Evolutionary conservation across 2,888 invertebrate genomes (phyloP).

Genomic region (Dorcus parallelipipedus): DNA sequence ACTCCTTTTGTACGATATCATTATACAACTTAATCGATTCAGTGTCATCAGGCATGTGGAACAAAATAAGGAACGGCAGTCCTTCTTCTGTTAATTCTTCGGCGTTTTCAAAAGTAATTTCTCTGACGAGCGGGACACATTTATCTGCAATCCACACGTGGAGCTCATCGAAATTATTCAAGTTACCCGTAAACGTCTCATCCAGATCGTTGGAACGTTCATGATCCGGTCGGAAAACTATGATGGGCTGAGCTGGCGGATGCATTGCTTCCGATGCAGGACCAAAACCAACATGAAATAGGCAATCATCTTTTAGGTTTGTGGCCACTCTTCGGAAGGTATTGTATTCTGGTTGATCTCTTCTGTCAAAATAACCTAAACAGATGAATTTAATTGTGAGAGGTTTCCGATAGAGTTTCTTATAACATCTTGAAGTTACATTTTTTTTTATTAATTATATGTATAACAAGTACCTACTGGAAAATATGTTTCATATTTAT

Average conservation of each 20-base stretch:
- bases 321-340: conserved; percentile 78
- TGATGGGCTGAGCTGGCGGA: conserved; percentile 77
- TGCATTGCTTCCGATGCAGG: conserved; percentile 79
- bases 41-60: conserved; percentile 80
- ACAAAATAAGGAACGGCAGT: conserved; percentile 94
- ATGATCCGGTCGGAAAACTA: conserved; percentile 79
- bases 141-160: conserved; percentile 87
- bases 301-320: conserved; percentile 91
- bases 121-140: conserved; percentile 94
- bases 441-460: too few species aligned
- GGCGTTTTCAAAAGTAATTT: conserved; percentile 99
- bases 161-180: conserved; percentile 78
- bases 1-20: conserved; percentile 70
- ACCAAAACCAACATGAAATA: conserved; percentile 90
- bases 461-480: too few species aligned
- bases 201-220: conserved; percentile 77
- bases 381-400: too few species aligned
- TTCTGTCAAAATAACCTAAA: conserved; percentile 70
- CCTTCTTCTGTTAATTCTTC: conserved; percentile 99
- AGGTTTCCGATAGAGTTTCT: too few species aligned
- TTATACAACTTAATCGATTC: conserved; percentile 84
- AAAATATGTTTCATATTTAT: too few species aligned
- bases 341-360: conserved; percentile 78
- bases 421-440: too few species aligned
- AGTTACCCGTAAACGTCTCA: conserved; percentile 75